Base-by-base conservation (phyloP, 1,140 invertebrate species). In the Danaus melanippus region DNA sequence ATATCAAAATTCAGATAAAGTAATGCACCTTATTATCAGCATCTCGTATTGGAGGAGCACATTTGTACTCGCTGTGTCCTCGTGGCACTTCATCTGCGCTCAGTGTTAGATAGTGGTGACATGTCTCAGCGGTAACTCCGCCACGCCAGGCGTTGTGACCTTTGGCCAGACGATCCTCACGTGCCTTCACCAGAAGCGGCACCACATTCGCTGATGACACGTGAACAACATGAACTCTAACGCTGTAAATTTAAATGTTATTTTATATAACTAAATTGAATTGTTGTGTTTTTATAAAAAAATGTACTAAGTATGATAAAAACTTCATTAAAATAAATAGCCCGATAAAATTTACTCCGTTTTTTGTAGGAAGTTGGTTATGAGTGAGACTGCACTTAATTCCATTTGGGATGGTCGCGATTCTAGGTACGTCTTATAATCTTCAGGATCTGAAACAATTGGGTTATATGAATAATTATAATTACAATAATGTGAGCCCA, bases 61-160 rank as follows among this genome's bases (percentile, higher is more conserved):
- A 93, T 74, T 94, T 94, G 60, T 88, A 93, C 67, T 93, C 87
- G 1, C 92, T 92, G 4, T 87, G 89, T 3, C 87, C 88, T 41
- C 88, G 76, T 9, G 90, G 90, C 15, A 94, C 87, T 41, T 90
- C 76, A 64, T 92, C 91, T 10, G 92, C 88, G 40, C 81, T 79
- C 9, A 94, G 69, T 1, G 88, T 87, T n/a, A 94, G 77, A 73
- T 94, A 94, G 71, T 94, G 93, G 54, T 92, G 91, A 72, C 92
- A 93, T 0, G 93, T 94, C 74, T 94, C 93, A 0, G 90, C 90
- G 0, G 91, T 92, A 11, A 94, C 74, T 15, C 81, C 84, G 9
- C 66, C 71, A 1, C 74, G 67, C 81, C 80, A 86, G 0, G 54
- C 72, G 1, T n/a, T 9, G 55, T 75, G 49, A 0, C 70, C 73